These are phyloP conservation scores for Branchipolynoe longqiensis DNA, from an alignment of 2,888 invertebrate genomes.

Conservation along the genomic window DNA sequence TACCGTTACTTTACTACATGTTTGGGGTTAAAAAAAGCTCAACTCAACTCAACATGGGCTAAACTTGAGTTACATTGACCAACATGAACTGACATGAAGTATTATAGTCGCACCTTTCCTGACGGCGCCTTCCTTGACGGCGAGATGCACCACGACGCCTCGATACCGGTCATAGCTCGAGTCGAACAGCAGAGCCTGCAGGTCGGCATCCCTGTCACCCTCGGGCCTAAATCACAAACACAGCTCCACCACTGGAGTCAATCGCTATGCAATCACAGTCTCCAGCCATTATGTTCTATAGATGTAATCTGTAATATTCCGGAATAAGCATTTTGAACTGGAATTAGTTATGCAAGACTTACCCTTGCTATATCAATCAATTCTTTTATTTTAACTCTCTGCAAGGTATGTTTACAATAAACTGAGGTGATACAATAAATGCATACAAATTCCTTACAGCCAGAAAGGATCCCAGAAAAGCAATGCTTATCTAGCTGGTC, in stretches of 20 bases:
- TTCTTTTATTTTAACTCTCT: no score
- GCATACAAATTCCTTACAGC: no score
- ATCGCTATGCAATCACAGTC: background rate
- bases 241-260: background rate
- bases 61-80: no score
- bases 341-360: background rate
- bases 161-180: slow-evolving; percentile 95
- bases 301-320: background rate
- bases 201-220: slow-evolving; percentile 82
- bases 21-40: no score
- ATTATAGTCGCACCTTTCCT: slow-evolving; percentile 72
- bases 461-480: no score
- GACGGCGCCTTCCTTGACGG: slow-evolving; percentile 76
- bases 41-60: no score
- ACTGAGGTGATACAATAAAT: no score
- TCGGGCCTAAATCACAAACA: slow-evolving; percentile 9
- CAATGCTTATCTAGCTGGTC: no score
- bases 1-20: no score
- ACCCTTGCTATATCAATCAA: no score
- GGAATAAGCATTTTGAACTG: background rate
- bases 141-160: slow-evolving; percentile 77
- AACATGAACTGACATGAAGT: background rate
- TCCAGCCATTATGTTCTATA: background rate
- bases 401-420: no score
- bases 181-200: slow-evolving; percentile 94